These are phyloP conservation scores for Gerris lacustris DNA, from an alignment of 2,888 invertebrate genomes.

Conservation along the genomic window DNA sequence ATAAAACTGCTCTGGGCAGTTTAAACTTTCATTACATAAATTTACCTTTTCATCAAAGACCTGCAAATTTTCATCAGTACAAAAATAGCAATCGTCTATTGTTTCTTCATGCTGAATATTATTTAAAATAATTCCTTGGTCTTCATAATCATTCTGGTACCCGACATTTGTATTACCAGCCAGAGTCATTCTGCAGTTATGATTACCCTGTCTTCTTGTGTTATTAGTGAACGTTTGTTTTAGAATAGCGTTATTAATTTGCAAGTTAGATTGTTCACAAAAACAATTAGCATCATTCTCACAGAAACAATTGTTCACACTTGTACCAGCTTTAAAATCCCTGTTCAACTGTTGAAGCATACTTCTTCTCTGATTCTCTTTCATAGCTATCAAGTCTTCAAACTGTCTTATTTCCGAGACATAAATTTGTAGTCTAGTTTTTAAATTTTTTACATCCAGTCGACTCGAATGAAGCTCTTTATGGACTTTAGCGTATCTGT, in stretches of 20 bases:
- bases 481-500: background rate
- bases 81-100: background rate
- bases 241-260: too few species aligned
- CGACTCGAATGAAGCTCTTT: background rate
- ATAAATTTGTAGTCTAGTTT: background rate
- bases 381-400: background rate
- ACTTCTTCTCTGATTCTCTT: background rate
- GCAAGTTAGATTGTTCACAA: too few species aligned
- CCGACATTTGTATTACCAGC: too few species aligned
- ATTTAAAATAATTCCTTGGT: background rate
- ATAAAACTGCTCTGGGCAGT: too few species aligned
- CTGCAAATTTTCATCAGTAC: background rate
- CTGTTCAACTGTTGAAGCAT: background rate
- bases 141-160: background rate
- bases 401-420: background rate
- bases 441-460: background rate
- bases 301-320: background rate
- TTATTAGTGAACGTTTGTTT: background rate
- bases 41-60: background rate
- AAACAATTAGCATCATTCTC: background rate
- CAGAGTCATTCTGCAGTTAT: too few species aligned
- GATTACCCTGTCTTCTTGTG: too few species aligned
- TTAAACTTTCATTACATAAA: too few species aligned
- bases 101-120: background rate
- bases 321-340: background rate